Percentiles rank a stretch among this genome's conserved stretches.
phyloP scores from a whole-genome alignment of 2,113 vertebrate species.

The Chrysochloris asiatica region DNA sequence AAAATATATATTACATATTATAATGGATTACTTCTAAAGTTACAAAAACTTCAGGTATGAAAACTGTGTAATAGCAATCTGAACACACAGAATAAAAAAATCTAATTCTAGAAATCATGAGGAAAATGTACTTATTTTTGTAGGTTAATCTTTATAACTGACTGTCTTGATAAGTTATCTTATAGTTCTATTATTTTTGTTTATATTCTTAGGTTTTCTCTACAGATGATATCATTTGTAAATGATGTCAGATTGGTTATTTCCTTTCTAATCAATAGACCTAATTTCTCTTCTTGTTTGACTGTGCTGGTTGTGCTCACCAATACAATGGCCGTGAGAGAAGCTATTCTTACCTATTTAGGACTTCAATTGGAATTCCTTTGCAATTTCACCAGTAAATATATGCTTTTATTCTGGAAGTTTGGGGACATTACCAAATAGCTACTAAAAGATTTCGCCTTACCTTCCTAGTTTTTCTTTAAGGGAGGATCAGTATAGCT shows the following conservation, averaged over 20 bases:
- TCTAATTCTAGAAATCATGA: no score
- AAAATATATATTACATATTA: neutral
- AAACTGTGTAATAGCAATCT: no score
- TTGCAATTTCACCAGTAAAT: neutral
- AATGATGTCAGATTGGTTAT: slow-evolving; percentile 1
- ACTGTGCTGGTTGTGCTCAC: slow-evolving; percentile 3
- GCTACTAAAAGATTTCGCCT: neutral
- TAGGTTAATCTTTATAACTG: slow-evolving; percentile 6
- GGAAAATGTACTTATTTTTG: neutral
- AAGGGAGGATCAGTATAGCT: neutral
- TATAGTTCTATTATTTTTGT: neutral
- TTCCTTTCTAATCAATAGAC: neutral
- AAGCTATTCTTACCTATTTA: neutral
- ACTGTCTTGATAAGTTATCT: neutral
- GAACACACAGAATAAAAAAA: no score
- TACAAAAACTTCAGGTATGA: neutral
- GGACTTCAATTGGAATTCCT: slow-evolving; percentile 12
- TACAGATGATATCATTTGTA: neutral
- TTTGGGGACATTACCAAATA: neutral
- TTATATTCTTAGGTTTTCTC: neutral
- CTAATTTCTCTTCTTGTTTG: slow-evolving; percentile 32
- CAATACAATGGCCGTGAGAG: neutral
- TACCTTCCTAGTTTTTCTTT: neutral
- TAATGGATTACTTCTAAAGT: neutral
- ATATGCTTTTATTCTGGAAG: neutral